Percentiles rank a stretch among this genome's conserved stretches.
Conservation (phyloP, 2,113 vertebrate species). For the Saccopteryx bilineata region DNA sequence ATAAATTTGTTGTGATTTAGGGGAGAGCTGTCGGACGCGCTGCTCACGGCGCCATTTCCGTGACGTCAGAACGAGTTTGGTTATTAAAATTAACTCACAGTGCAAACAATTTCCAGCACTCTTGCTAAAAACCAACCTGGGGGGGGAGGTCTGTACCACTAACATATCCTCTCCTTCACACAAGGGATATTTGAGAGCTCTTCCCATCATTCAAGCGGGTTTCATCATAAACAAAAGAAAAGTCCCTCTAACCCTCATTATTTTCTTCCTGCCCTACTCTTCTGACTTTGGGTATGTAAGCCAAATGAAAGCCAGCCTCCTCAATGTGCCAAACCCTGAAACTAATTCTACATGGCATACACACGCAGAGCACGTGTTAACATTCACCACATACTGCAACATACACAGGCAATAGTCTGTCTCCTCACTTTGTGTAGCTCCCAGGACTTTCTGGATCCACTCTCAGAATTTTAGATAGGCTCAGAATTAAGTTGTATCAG, state of each 20-base stretch:
- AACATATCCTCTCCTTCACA: not conserved
- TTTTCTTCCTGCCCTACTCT: not conserved
- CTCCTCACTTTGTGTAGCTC: not conserved
- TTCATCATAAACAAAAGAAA: not conserved
- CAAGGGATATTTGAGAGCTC: not conserved
- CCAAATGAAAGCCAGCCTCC: not conserved
- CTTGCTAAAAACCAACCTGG: not conserved
- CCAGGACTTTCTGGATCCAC: not conserved
- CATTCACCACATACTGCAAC: too few species aligned
- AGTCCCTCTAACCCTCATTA: not conserved
- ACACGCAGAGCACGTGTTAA: too few species aligned
- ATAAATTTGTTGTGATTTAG: too few species aligned
- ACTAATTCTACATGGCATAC: not conserved
- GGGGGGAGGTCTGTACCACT: not conserved
- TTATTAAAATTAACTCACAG: slow-evolving; percentile 31
- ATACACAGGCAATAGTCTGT: not conserved
- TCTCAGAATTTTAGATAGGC: not conserved
- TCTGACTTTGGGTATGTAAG: not conserved
- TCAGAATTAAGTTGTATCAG: not conserved
- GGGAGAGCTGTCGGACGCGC: too few species aligned
- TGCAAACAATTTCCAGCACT: not conserved
- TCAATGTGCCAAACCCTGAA: not conserved
- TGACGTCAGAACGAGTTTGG: too few species aligned
- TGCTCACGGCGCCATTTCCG: too few species aligned
- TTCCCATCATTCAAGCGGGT: not conserved